Evolutionary conservation across 2,888 invertebrate genomes (phyloP).

Genomic region (Troides oblongomaculatus): DNA sequence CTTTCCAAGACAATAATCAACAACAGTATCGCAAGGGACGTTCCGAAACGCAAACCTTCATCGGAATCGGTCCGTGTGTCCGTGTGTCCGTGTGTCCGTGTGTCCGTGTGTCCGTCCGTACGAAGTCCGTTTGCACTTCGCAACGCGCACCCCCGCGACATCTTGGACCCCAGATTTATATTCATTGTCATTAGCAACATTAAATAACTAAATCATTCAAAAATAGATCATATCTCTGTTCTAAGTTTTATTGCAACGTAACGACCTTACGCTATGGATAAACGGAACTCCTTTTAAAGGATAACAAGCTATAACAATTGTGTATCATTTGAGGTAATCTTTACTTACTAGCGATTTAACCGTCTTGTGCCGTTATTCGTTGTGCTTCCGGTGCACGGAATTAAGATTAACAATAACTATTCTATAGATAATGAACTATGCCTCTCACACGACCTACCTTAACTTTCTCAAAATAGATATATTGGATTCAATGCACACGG

Average conservation of each 20-base stretch:
- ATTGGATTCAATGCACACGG: not conserved
- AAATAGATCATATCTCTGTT: slow-evolving; percentile 65
- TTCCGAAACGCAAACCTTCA: slow-evolving; percentile 40
- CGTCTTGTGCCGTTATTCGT: slow-evolving; percentile 61
- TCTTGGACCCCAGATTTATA: slow-evolving; percentile 71
- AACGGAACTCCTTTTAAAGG: slow-evolving; percentile 74
- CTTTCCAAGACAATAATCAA: slow-evolving; percentile 36
- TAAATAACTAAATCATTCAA: slow-evolving; percentile 66
- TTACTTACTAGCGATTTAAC: slow-evolving; percentile 62
- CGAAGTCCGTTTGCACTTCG: slow-evolving; percentile 36
- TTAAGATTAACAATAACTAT: slow-evolving; percentile 40
- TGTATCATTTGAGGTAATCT: slow-evolving; percentile 72
- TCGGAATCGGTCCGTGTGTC: not conserved
- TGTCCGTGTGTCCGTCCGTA: slow-evolving; percentile 2
- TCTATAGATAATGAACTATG: slow-evolving; percentile 40
- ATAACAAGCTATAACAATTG: slow-evolving; percentile 73
- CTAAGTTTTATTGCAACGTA: slow-evolving; percentile 59
- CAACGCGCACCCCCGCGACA: slow-evolving; percentile 55
- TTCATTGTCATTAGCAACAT: slow-evolving; percentile 62
- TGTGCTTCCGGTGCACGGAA: slow-evolving; percentile 53
- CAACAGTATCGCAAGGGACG: slow-evolving; percentile 31
- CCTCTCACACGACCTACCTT: slow-evolving; percentile 22
- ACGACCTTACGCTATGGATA: slow-evolving; percentile 63
- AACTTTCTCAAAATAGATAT: too few species aligned
- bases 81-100: slow-evolving; percentile 7